phyloP scores from a whole-genome alignment of 2,888 invertebrate species.

The Drosophila atripex region DNA sequence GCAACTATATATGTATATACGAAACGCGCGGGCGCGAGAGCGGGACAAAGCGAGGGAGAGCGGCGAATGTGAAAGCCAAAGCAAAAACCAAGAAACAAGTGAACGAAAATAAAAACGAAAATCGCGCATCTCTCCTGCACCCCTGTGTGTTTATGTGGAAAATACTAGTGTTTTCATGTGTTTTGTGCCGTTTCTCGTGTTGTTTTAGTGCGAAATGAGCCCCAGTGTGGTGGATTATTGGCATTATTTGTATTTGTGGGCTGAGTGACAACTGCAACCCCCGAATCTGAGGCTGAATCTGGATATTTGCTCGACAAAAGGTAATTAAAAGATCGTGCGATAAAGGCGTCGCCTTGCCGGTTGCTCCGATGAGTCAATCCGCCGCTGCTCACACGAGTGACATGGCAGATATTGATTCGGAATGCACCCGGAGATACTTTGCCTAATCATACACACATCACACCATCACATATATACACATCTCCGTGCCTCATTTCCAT shows the following conservation, averaged over 20 bases:
- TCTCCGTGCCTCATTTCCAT: slow-evolving; percentile 18
- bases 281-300: slow-evolving; percentile 22
- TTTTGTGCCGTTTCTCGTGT: slow-evolving; percentile 12
- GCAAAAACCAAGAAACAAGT: slow-evolving; percentile 79
- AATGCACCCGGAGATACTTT: slow-evolving; percentile 39
- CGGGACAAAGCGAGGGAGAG: slow-evolving; percentile 43
- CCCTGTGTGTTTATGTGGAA: slow-evolving; percentile 23
- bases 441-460: slow-evolving; percentile 1
- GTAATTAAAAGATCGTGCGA: slow-evolving; percentile 54
- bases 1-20: slow-evolving; percentile 50
- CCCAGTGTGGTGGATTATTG: slow-evolving; percentile 19
- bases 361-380: slow-evolving; percentile 55
- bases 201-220: slow-evolving; percentile 22
- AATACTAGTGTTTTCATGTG: slow-evolving; percentile 9
- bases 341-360: slow-evolving; percentile 45
- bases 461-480: slow-evolving; percentile 5
- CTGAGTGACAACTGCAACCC: slow-evolving; percentile 24
- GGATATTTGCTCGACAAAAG: slow-evolving; percentile 46
- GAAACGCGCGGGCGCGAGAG: slow-evolving; percentile 72
- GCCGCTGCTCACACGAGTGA: slow-evolving; percentile 1
- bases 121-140: slow-evolving; percentile 54
- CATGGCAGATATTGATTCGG: slow-evolving; percentile 38
- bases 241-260: slow-evolving; percentile 6
- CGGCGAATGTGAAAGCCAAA: slow-evolving; percentile 76
- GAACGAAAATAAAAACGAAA: slow-evolving; percentile 79